phyloP scores from a whole-genome alignment of 2,113 vertebrate species.

The Salvelinus sp. region DNA sequence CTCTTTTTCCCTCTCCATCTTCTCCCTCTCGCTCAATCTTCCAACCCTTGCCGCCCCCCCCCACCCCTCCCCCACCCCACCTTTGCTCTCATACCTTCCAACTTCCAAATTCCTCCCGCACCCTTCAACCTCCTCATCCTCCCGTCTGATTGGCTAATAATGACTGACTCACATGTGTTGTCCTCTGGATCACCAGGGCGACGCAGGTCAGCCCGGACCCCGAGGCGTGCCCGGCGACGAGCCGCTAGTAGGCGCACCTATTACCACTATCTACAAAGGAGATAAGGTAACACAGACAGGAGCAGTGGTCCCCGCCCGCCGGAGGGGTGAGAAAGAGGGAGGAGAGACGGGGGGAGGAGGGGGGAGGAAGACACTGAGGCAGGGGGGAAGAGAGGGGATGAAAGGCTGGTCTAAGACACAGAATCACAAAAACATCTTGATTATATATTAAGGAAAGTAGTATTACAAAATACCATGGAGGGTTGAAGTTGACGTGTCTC shows the following conservation, averaged over 20 bases:
- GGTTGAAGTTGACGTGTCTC: no score
- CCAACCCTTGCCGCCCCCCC: background rate
- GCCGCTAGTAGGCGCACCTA: slow-evolving; percentile 55
- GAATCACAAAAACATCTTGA: background rate
- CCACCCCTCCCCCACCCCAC: background rate
- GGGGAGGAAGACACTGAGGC: background rate
- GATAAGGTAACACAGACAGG: slow-evolving; percentile 73
- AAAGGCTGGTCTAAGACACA: background rate
- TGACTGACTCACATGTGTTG: slow-evolving; percentile 43
- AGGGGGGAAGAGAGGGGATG: background rate
- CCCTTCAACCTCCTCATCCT: background rate
- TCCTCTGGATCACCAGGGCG: slow-evolving; percentile 72
- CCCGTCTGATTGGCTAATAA: slow-evolving; percentile 48
- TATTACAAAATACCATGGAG: no score
- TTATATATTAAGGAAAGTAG: no score
- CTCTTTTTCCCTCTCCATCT: no score
- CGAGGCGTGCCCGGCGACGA: slow-evolving; percentile 69
- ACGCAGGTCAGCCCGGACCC: slow-evolving; percentile 72
- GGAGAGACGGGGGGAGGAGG: background rate
- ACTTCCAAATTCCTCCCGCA: background rate
- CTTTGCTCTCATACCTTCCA: background rate
- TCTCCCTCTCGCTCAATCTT: background rate
- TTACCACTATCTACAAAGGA: slow-evolving; percentile 79
- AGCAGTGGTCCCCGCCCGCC: slow-evolving; percentile 14
- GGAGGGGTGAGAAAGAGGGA: background rate